Evolutionary conservation across 2,113 vertebrate genomes (phyloP).

Genomic region (Burhinus bistriatus): DNA sequence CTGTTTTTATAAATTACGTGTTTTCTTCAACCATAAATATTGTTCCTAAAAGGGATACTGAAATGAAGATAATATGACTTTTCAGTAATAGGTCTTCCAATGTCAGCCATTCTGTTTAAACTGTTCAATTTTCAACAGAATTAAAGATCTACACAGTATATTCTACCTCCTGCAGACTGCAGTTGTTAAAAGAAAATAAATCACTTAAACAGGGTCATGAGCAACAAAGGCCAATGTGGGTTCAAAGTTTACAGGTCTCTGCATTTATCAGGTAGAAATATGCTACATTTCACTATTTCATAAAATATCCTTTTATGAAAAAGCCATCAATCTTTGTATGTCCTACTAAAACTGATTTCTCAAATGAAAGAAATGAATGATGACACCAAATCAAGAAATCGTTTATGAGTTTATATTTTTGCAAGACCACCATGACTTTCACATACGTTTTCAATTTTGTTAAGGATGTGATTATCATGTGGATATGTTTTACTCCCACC

Average conservation of each 20-base stretch:
- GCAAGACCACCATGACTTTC: constrained; percentile 82
- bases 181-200: constrained; percentile 82
- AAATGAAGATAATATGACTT: constrained; percentile 30
- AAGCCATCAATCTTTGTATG: constrained; percentile 75
- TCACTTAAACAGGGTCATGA: constrained; percentile 86
- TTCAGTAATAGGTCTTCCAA: neutral
- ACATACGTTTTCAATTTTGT: constrained; percentile 81
- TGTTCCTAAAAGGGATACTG: constrained; percentile 20
- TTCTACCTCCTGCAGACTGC: constrained; percentile 61
- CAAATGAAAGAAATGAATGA: constrained; percentile 79
- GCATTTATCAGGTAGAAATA: constrained; percentile 93
- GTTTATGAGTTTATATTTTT: constrained; percentile 77
- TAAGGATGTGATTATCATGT: constrained; percentile 80
- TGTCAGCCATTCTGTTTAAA: constrained; percentile 53
- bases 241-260: constrained; percentile 88
- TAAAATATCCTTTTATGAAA: constrained; percentile 79
- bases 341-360: constrained; percentile 71
- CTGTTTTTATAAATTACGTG: constrained; percentile 8
- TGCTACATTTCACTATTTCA: constrained; percentile 78
- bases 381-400: constrained; percentile 74
- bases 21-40: constrained; percentile 41
- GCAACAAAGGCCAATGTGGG: constrained; percentile 88
- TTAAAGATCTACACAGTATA: constrained; percentile 49
- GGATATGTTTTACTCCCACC: constrained; percentile 84
- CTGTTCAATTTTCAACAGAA: constrained; percentile 56